Evolutionary conservation across 2,113 vertebrate species (phyloP), one percentile per base, ranked within the genome.

Genomic region (Guaruba guarouba): DNA sequence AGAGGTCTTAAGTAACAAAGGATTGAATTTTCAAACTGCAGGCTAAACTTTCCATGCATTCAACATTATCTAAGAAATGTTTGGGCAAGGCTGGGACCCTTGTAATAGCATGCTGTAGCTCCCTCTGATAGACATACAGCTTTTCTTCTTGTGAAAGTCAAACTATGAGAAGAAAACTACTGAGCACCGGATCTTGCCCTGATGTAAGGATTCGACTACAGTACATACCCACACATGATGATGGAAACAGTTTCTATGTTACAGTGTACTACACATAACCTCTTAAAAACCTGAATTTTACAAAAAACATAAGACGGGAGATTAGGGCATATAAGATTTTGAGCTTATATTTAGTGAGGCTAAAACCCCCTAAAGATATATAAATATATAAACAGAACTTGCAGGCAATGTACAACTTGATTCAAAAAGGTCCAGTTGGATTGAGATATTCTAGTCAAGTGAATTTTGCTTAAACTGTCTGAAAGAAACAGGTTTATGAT

Each of bases 331-430:
- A 14, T 29, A 54, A 57, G 57, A 41, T 74, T 79, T 87, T 79
- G 25, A 73, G 9, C 2, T 81, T 83, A 49, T 6, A 44, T 64
- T 46, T 71, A 71, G 29, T 24, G 29, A 17, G 44, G 20, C 11
- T 68, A 71, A 84, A 90, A 19, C 0, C 0, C 2, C 6, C 5
- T 52, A 64, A 8, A 63, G 22, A 82, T 27, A 24, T 1, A 62
- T 13, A 70, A 86, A 66, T 37, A 57, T 23, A 35, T 63, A 41
- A 90, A 54, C 2, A 7, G 41, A 77, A 76, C 82, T 57, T 62
- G 3, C 41, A 75, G 27, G 9, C 31, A 63, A 48, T 39, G 7
- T 76, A 16, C 20, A 76, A 22, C 29, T 82, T 68, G 25, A 83
- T 19, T 61, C 12, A 25, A 68, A 91, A 81, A 90, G 15, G 6